Evolutionary conservation across 2,113 vertebrate species (phyloP).

Genomic region (Amblyornis subalaris): DNA sequence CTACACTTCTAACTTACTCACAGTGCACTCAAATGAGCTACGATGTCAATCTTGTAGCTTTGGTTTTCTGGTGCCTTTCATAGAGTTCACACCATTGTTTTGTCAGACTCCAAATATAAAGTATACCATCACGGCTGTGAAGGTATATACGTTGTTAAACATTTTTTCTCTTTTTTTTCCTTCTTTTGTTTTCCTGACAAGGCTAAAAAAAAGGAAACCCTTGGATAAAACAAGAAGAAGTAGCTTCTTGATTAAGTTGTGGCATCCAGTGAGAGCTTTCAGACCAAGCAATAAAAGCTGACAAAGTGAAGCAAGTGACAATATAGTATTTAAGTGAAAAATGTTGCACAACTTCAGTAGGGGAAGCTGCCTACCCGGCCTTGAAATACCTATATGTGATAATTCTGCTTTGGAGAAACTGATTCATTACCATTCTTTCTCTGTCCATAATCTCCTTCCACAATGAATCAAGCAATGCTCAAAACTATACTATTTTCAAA

Average conservation of each 20-base stretch:
- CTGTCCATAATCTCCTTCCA: background rate
- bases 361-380: background rate
- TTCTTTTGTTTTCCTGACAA: background rate
- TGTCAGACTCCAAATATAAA: background rate
- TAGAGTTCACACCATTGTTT: background rate
- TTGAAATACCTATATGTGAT: background rate
- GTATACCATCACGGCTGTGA: background rate
- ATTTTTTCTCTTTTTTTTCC: accelerated
- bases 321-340: background rate
- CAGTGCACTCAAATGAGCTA: background rate
- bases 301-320: background rate
- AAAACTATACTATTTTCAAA: background rate
- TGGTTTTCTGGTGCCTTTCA: background rate
- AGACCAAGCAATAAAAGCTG: background rate
- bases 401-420: background rate
- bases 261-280: background rate
- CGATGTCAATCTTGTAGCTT: background rate
- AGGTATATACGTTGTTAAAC: background rate
- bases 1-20: background rate
- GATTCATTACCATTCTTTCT: background rate
- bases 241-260: background rate
- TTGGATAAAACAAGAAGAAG: background rate
- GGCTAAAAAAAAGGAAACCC: accelerated
- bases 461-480: background rate
- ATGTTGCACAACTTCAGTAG: background rate